These are phyloP conservation scores for Vireo griseus DNA, from an alignment of 2,797 vertebrate genomes.

Conservation along the genomic window DNA sequence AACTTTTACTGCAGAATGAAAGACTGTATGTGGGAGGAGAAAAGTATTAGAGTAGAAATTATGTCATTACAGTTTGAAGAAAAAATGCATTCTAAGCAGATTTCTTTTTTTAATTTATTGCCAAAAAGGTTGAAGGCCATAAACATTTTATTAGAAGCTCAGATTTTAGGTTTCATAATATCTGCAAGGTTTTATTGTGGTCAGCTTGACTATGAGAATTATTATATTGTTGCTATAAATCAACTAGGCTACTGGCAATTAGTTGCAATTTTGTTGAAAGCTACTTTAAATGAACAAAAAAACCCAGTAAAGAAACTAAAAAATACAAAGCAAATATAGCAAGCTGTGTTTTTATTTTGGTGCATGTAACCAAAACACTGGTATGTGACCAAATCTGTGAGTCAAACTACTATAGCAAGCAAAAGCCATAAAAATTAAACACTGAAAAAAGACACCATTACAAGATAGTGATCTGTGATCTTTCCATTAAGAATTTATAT, in stretches of 20 bases:
- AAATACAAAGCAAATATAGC: not conserved
- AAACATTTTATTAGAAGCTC: slow-evolving; percentile 2
- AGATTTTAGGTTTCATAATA: not conserved
- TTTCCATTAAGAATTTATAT: not conserved
- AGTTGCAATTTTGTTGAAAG: not conserved
- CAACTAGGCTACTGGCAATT: not conserved
- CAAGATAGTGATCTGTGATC: not conserved
- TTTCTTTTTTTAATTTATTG: not conserved
- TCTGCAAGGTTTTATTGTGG: slow-evolving; percentile 1
- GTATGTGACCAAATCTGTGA: not conserved
- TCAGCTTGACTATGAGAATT: not conserved
- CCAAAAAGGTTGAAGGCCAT: not conserved
- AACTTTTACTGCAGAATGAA: not conserved
- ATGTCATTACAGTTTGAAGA: not conserved
- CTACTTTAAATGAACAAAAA: not conserved
- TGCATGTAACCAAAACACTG: not conserved
- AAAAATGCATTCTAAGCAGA: not conserved
- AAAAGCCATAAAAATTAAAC: not conserved
- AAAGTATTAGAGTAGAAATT: not conserved
- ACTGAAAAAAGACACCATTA: not conserved
- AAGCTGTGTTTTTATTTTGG: not conserved
- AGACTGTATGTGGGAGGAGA: not conserved
- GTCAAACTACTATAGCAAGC: not conserved
- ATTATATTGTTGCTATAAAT: slow-evolving; percentile 21
- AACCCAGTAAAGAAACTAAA: not conserved